These are phyloP conservation scores for Sebastes taczanowskii DNA, from an alignment of 2,797 vertebrate species.

Conservation along the genomic window DNA sequence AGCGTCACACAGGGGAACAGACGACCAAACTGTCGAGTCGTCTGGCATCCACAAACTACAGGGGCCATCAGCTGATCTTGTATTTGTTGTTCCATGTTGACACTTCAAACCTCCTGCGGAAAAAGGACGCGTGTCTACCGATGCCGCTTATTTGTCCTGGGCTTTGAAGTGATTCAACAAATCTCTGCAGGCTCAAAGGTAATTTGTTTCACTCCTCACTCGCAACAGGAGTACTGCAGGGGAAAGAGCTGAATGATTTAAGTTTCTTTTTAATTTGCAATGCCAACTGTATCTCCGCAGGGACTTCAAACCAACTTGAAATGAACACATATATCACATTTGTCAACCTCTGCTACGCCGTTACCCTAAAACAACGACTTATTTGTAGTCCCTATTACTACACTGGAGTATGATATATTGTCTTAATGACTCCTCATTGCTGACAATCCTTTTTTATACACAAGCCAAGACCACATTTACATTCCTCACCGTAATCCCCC, in stretches of 20 bases:
- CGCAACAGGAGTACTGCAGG: not conserved
- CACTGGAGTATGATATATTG: not conserved
- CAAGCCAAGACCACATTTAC: not conserved
- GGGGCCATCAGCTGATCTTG: not conserved
- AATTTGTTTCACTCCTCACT: slow-evolving; percentile 28
- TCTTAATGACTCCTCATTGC: slow-evolving; percentile 23
- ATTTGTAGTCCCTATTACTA: slow-evolving; percentile 15
- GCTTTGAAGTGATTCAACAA: slow-evolving; percentile 43
- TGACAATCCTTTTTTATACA: slow-evolving; percentile 11
- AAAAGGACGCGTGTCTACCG: not conserved
- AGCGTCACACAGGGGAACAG: not conserved
- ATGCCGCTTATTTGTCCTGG: slow-evolving; percentile 36
- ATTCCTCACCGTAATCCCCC: not conserved
- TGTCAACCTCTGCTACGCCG: not conserved
- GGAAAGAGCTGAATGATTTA: slow-evolving; percentile 1
- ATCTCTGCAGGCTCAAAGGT: slow-evolving; percentile 30
- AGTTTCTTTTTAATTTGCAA: not conserved
- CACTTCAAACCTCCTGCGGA: slow-evolving; percentile 2
- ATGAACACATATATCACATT: slow-evolving; percentile 18
- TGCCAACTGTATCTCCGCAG: not conserved
- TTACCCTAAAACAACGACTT: not conserved
- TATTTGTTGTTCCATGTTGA: slow-evolving; percentile 3
- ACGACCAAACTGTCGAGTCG: not conserved
- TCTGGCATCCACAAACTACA: not conserved
- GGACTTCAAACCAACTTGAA: not conserved